Percentiles rank a stretch among this genome's conserved stretches.
phyloP scores from a whole-genome alignment of 2,113 vertebrate genomes.

The Mobula birostris region DNA sequence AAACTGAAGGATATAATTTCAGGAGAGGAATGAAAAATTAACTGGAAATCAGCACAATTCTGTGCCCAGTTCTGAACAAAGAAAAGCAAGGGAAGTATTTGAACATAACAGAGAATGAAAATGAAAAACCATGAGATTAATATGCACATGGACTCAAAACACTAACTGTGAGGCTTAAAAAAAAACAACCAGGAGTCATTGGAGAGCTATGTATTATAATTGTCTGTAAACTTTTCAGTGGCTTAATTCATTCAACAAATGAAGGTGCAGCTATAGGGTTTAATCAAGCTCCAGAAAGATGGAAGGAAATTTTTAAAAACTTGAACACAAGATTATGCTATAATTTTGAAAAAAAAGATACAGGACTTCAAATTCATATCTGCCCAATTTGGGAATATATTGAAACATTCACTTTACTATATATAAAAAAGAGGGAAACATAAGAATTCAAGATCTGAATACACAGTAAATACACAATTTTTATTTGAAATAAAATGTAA shows the following conservation, averaged over 20 bases:
- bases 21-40: too few species aligned
- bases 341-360: neutral
- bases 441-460: too few species aligned
- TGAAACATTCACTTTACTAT: too few species aligned
- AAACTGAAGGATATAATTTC: too few species aligned
- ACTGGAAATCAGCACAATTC: too few species aligned
- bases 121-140: neutral
- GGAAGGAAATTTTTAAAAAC: neutral
- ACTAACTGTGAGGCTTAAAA: neutral
- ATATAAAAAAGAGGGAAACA: too few species aligned
- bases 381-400: neutral
- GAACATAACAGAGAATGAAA: neutral
- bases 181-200: neutral
- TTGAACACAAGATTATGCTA: neutral
- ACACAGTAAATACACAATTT: too few species aligned
- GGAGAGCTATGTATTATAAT: neutral
- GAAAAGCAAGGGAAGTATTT: too few species aligned
- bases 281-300: neutral
- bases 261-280: neutral
- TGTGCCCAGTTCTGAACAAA: too few species aligned
- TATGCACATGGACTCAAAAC: neutral
- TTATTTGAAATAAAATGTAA: too few species aligned
- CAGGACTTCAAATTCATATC: neutral
- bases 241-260: neutral
- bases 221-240: neutral